phyloP scores from a whole-genome alignment of 92 coral and sea anemone genomes.

The Muricea muricata region DNA sequence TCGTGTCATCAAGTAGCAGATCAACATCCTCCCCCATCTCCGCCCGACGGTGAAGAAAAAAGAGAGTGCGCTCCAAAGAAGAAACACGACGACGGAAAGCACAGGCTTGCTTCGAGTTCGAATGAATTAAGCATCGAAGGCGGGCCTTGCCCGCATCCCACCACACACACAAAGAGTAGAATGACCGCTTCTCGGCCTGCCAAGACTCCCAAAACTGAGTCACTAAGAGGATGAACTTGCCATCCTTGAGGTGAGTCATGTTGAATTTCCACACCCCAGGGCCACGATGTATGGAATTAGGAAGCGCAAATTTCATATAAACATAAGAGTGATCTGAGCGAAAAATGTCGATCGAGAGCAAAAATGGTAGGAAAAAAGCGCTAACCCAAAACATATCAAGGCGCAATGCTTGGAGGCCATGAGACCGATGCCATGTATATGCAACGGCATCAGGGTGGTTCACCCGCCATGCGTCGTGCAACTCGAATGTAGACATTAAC shows the following conservation, averaged over 20 bases:
- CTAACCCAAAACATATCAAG: conserved; percentile 50
- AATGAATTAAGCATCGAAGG: neutral
- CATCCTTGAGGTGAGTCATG: conserved; percentile 38
- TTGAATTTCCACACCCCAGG: conserved; percentile 67
- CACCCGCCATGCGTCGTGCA: conserved; percentile 67
- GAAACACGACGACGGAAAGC: neutral
- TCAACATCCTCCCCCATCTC: neutral
- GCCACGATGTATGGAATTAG: conserved; percentile 3
- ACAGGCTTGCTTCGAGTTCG: neutral
- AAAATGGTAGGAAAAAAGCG: neutral
- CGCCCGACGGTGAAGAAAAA: no score
- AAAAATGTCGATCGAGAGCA: conserved; percentile 1
- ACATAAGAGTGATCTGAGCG: conserved; percentile 58
- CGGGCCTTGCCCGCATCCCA: conserved; percentile 31
- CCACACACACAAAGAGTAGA: neutral
- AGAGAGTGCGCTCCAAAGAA: neutral
- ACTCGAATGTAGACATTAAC: neutral
- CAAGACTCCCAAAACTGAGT: neutral
- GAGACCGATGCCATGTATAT: conserved; percentile 5
- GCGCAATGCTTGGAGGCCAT: conserved; percentile 41
- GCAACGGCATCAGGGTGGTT: neutral
- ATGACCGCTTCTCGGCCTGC: neutral
- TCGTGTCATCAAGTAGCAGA: neutral
- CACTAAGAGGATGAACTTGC: neutral
- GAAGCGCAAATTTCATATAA: neutral